Evolutionary conservation across 2,113 vertebrate species (phyloP), one percentile per base, ranked within the genome.

Genomic region (Mola mola): DNA sequence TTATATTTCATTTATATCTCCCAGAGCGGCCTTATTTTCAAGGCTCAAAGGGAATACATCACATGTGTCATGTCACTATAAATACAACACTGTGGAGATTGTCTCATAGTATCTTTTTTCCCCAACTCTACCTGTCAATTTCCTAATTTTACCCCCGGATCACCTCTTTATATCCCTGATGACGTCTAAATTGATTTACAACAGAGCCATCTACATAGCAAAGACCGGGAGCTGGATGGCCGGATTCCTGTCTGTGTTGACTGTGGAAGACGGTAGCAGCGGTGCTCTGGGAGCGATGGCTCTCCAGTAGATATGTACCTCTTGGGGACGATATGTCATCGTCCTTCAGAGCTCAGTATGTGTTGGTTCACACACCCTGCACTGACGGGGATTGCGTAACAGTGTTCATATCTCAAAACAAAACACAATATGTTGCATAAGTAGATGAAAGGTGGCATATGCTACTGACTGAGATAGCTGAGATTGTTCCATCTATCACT

Each of bases 171-270:
- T 34, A 55, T 55, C 72, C 59, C 59, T 62, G 77, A 78, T 60
- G 79, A 58, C 81, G 75, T 76, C 72, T 17, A 63, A 75, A 83
- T 80, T 63, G 75, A 85, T 84, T 79, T 72, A 79, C 70, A 72
- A 40, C 31, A 57, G 43, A 8, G 46, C 65, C 34, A 63, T 43
- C 69, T 65, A 31, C 66, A 53, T 22, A 4, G 52, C 42, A 52
- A 66, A 50, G 50, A 63, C 84, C 5, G 25, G 19, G 56, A 61
- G 47, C 55, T 74, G 69, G 59, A 86, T 72, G 50, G 72, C 13
- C 17, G 48, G 21, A 69, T 48, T 48, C 43, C 44, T 72, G 57
- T 72, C 71, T 65, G 19, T 38, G 64, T 40, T 61, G 57, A 66
- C 58, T 48, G 75, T 38, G 64, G 67, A 46, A 65, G 65, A 63